Conservation (phyloP, 2,797 vertebrate species). For the Agapornis canus region DNA sequence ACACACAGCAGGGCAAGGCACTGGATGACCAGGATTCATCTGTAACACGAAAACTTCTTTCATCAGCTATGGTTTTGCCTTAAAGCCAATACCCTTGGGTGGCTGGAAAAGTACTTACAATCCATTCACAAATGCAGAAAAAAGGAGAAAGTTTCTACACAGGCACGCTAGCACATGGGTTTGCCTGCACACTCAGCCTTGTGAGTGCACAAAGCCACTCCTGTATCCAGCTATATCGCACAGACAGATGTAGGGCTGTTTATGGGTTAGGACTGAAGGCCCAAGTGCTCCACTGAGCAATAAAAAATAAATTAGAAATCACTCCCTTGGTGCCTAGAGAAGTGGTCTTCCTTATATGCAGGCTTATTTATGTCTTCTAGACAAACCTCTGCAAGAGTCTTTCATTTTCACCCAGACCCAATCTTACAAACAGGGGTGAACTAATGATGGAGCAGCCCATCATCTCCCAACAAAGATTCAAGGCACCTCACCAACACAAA, state of each 20-base stretch:
- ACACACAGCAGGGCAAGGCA: background rate
- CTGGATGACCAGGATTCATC: background rate
- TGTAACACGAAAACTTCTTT: background rate
- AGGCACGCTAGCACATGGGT: background rate
- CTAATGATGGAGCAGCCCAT: background rate
- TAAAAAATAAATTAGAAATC: background rate
- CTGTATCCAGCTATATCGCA: background rate
- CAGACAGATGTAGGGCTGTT: background rate
- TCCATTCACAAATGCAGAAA: accelerated
- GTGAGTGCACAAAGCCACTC: background rate
- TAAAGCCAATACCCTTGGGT: background rate
- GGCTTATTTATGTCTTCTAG: background rate
- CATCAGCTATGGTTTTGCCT: background rate
- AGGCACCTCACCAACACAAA: background rate
- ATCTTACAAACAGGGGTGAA: background rate
- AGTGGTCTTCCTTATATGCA: background rate
- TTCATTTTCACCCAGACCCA: background rate
- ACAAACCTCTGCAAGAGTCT: background rate
- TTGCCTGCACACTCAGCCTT: background rate
- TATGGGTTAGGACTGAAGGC: background rate
- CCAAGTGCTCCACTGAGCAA: background rate
- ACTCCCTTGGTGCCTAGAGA: background rate
- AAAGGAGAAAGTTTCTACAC: background rate
- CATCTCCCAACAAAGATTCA: background rate
- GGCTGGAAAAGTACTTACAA: background rate